Conservation (phyloP, 2,888 invertebrate species). For the Caenorhabditis macrosperma region DNA sequence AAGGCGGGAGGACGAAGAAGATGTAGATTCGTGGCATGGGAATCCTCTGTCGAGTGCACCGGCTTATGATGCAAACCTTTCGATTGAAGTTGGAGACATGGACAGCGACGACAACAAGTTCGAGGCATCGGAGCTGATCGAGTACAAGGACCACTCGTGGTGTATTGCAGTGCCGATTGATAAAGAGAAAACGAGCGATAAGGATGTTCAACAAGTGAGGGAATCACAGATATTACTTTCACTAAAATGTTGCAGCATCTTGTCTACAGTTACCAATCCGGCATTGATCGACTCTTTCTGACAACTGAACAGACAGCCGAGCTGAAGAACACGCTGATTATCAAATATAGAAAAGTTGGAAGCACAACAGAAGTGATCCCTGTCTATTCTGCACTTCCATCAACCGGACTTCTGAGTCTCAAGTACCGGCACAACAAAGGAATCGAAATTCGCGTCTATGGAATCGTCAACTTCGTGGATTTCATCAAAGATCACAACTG, state of each 20-base stretch:
- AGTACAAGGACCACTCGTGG: conserved; percentile 19
- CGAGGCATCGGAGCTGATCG: conserved; percentile 28
- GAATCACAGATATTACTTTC: neutral
- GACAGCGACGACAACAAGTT: conserved; percentile 34
- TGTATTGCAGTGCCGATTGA: conserved; percentile 12
- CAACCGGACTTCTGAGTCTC: conserved; percentile 33
- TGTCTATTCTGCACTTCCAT: conserved; percentile 22
- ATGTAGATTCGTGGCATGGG: neutral
- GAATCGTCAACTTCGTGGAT: conserved; percentile 29
- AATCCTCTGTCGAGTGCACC: neutral
- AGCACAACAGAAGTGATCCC: neutral
- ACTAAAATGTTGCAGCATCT: conserved; percentile 19
- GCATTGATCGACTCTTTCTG: conserved; percentile 20
- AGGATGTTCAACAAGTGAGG: neutral
- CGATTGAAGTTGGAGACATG: neutral
- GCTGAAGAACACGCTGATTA: conserved; percentile 6
- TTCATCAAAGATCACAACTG: conserved; percentile 6
- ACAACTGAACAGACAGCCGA: neutral
- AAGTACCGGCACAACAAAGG: conserved; percentile 34
- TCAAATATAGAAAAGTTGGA: conserved; percentile 17
- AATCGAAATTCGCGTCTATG: conserved; percentile 33
- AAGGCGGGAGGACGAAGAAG: neutral
- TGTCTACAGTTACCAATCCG: conserved; percentile 38
- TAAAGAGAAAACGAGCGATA: conserved; percentile 6
- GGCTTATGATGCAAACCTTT: neutral